Base-by-base conservation (phyloP, 2,888 invertebrate genomes). In the Perizoma flavofasciatum region DNA sequence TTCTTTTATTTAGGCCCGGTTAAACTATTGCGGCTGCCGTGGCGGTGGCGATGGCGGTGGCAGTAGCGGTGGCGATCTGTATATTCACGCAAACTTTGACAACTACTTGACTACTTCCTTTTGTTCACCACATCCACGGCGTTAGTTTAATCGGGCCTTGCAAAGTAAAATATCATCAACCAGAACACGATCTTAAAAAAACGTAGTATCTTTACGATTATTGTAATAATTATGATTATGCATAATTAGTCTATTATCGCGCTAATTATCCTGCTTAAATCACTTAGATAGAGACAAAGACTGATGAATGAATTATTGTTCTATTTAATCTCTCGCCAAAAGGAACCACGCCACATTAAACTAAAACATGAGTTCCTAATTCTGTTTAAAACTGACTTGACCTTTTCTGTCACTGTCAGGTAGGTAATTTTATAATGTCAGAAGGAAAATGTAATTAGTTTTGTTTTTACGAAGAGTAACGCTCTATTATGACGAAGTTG, bases 291-390 rank as follows among this genome's bases (percentile, higher is more conserved):
- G 9, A 55, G 51, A 51, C 59, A 60, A 60, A 60, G 55, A 51
- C 39, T 55, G 47, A 43, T 47, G 34, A 6, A 35, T 5, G 41
- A 44, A 22, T 5, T 9, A 22, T 22, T 44, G 50, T 54, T 40
- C 49, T 35, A 47, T 41, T 35, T 10, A 50, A 43, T n/a, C n/a
- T n/a, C 49, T 34, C 39, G 33, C 9, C 34, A 37, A 45, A 9
- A 55, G 59, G 47, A 59, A 55, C 32, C 43, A 51, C 43, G 41
- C 33, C 33, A 60, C 50, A 55, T 55, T 55, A 49, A 47, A 60
- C 8, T 37, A 10, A 37, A 37, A 34, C 54, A 41, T 59, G 39
- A 59, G 50, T 50, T 35, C 47, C 47, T 35, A 10, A 8, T 54
- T 50, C 43, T 55, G 47, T 47, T 46, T n/a, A 8, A 46, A 35